phyloP scores from a whole-genome alignment of 2,888 invertebrate species.

The Frankliniella intonsa region DNA sequence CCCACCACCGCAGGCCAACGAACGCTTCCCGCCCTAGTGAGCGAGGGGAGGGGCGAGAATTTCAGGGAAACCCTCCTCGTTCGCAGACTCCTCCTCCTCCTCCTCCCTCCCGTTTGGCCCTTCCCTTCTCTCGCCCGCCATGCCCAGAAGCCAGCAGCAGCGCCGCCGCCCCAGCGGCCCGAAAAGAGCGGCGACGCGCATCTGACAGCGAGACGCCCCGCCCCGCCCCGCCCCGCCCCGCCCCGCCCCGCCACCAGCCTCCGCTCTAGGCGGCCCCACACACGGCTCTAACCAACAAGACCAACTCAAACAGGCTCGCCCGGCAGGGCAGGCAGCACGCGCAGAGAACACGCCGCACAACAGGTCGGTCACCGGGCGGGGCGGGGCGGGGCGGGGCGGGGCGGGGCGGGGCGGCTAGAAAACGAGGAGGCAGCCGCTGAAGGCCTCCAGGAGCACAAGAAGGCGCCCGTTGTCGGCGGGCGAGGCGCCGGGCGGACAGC shows the following conservation, averaged over 20 bases:
- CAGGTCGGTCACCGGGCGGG: too few species aligned
- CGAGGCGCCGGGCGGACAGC: too few species aligned
- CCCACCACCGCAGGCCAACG: constrained; percentile 24
- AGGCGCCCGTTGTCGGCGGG: too few species aligned
- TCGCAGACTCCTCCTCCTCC: not conserved
- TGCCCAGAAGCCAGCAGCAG: not conserved
- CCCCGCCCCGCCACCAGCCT: too few species aligned
- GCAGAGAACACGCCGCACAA: too few species aligned
- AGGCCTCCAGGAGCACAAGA: not conserved
- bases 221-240: not conserved
- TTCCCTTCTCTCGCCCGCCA: not conserved
- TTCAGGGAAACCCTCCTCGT: not conserved
- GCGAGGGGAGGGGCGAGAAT: not conserved
- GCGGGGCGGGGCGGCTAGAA: too few species aligned
- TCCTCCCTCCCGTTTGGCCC: not conserved
- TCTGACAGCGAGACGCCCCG: not conserved
- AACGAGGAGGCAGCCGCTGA: too few species aligned
- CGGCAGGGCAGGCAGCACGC: too few species aligned
- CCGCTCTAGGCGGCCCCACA: too few species aligned
- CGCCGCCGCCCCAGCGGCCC: not conserved
- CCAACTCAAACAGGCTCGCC: too few species aligned
- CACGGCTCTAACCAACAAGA: too few species aligned
- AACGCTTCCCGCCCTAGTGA: constrained; percentile 31
- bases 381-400: too few species aligned
- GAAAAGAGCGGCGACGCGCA: not conserved